A percentile compares a stretch with the other conserved stretches of the same genome.
Evolutionary conservation across 2,113 vertebrate species (phyloP).

Genomic region (Phalacrocorax brasilianus): DNA sequence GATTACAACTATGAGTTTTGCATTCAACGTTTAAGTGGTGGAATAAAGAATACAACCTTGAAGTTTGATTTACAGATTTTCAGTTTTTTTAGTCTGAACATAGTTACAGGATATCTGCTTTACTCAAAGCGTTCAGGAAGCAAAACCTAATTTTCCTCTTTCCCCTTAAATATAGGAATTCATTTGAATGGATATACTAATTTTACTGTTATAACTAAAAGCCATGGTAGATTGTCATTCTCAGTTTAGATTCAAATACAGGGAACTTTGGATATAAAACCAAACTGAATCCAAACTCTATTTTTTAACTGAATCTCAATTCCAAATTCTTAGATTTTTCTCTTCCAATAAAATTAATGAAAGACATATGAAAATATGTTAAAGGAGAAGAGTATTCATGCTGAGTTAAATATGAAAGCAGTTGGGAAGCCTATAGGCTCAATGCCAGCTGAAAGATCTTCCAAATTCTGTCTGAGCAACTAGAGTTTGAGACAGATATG

Average conservation of each 20-base stretch:
- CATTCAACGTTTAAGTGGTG: neutral
- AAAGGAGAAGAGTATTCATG: neutral
- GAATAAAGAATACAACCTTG: neutral
- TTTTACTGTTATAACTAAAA: neutral
- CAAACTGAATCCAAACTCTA: neutral
- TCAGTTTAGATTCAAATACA: neutral
- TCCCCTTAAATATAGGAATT: neutral
- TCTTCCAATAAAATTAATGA: constrained; percentile 50
- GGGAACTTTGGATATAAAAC: neutral
- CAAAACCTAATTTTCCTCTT: neutral
- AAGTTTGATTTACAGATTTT: neutral
- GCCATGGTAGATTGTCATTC: neutral
- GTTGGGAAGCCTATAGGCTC: neutral
- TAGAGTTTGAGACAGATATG: neutral
- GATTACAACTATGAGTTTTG: neutral
- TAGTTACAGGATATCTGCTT: neutral
- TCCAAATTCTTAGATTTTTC: constrained; percentile 5
- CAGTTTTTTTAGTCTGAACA: neutral
- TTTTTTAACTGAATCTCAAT: neutral
- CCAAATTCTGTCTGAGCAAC: constrained; percentile 24
- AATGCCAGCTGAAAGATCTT: constrained; percentile 16
- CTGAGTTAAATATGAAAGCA: neutral
- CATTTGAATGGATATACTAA: neutral
- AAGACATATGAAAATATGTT: constrained; percentile 36
- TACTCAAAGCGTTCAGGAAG: neutral